A percentile compares a stretch with the other conserved stretches of the same genome.
phyloP scores from a whole-genome alignment of 2,113 vertebrate species.

The Acrocephalus kingi region DNA sequence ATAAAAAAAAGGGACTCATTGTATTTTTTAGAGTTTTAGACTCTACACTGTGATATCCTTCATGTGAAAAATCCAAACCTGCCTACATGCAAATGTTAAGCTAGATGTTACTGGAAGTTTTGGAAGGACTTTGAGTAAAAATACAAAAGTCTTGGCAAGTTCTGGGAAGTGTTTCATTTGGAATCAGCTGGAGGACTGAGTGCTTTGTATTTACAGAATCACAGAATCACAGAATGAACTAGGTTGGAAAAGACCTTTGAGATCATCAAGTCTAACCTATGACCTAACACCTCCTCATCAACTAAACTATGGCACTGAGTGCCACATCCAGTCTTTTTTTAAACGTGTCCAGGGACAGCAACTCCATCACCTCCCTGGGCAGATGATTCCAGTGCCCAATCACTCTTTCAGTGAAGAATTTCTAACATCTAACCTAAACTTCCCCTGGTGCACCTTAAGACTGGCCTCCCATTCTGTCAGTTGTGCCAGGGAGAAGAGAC shows the following conservation, averaged over 20 bases:
- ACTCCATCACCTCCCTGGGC: background rate
- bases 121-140: background rate
- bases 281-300: too few species aligned
- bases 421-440: background rate
- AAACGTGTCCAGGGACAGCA: fast-evolving
- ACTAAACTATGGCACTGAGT: background rate
- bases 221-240: background rate
- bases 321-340: background rate
- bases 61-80: background rate
- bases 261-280: background rate
- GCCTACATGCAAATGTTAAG: background rate
- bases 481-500: background rate
- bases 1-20: background rate
- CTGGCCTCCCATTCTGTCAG: background rate
- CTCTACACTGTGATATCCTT: background rate
- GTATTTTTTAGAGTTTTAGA: background rate
- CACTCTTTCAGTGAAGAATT: background rate
- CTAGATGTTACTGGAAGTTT: background rate
- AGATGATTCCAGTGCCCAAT: background rate
- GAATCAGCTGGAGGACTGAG: background rate
- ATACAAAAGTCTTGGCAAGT: background rate
- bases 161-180: background rate
- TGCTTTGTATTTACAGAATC: background rate
- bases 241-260: background rate
- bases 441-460: background rate